Base-by-base conservation (phyloP, 1,140 invertebrate genomes). In the Danaus melanippus region DNA sequence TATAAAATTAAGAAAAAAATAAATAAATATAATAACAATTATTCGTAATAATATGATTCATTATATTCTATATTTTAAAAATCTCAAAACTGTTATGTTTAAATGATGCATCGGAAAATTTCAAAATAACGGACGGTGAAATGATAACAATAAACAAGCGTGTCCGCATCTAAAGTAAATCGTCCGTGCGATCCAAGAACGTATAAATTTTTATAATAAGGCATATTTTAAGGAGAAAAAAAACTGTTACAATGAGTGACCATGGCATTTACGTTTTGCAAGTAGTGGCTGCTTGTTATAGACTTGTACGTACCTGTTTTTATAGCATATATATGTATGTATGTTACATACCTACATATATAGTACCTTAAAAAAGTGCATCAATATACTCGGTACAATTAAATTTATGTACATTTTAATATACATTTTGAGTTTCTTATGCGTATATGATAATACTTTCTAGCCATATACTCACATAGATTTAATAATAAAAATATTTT, bases 221-320 rank as follows among this genome's bases (percentile, higher is more conserved):
- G 71, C 69, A 66, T 74, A 69, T 71, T 65, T 70, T 65, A 41
- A 53, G 44, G 45, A 12, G 12, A 74, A 72, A 79, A 81, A 79
- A 72, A 60, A 74, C 58, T 64, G 79, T 82, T 71, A 78, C 80
- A 64, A 75, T 78, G 74, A 71, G 44, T 82, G 80, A 64, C 70
- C 80, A 71, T 85, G 80, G 82, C 75, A 85, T 85, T 85, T 82
- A 85, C 82, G 82, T 72, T 76, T 65, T 64, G 71, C 58, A 81
- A 71, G 48, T 39, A 59, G 57, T 73, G 65, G 58, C 76, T 48
- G 52, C 61, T 69, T 67, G 44, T 62, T 69, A 76, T 79, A 75
- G 71, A 70, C 65, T 79, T 77, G 77, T 79, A 55, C 59, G 60
- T 62, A 58, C 45, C 55, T 53, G 41, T 54, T 56, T 50, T 64